phyloP scores from a whole-genome alignment of 2,888 invertebrate species.

The Drosophila helvetica region DNA sequence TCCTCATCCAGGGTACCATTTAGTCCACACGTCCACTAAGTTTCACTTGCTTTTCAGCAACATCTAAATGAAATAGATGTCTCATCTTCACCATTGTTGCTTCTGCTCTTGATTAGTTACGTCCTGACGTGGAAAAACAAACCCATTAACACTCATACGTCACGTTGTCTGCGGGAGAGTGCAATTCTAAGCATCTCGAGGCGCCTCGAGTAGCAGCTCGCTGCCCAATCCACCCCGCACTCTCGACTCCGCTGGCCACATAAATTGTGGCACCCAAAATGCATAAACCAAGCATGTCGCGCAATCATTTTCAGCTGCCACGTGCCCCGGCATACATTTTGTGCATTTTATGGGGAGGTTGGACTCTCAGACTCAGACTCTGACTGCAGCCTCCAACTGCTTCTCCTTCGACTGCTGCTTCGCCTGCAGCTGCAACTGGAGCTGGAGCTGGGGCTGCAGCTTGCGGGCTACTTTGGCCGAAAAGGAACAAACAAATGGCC shows the following conservation, averaged over 20 bases:
- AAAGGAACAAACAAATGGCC: slow-evolving; percentile 60
- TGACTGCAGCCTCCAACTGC: slow-evolving; percentile 7
- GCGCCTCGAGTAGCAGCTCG: neutral
- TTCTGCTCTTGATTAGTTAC: slow-evolving; percentile 52
- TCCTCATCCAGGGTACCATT: neutral
- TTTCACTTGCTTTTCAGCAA: neutral
- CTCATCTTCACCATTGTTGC: slow-evolving; percentile 6
- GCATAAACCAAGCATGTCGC: slow-evolving; percentile 82
- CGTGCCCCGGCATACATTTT: slow-evolving; percentile 77
- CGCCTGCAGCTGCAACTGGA: slow-evolving; percentile 1
- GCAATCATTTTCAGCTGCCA: slow-evolving; percentile 82
- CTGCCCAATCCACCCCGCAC: neutral
- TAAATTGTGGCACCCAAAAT: slow-evolving; percentile 72
- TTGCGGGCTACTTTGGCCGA: slow-evolving; percentile 43
- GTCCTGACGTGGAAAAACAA: slow-evolving; percentile 32
- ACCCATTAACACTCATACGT: slow-evolving; percentile 69
- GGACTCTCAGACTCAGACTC: slow-evolving; percentile 8
- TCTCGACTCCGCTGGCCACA: slow-evolving; percentile 34
- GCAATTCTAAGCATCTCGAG: slow-evolving; percentile 50
- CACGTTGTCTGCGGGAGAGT: slow-evolving; percentile 44
- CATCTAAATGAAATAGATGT: slow-evolving; percentile 2
- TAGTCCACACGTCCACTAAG: neutral
- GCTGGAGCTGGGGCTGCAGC: slow-evolving; percentile 6
- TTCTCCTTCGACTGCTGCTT: neutral
- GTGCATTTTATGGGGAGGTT: slow-evolving; percentile 71